Evolutionary conservation across 2,797 vertebrate species (phyloP), one percentile per base, ranked within the genome.

Genomic region (Karalla daura): DNA sequence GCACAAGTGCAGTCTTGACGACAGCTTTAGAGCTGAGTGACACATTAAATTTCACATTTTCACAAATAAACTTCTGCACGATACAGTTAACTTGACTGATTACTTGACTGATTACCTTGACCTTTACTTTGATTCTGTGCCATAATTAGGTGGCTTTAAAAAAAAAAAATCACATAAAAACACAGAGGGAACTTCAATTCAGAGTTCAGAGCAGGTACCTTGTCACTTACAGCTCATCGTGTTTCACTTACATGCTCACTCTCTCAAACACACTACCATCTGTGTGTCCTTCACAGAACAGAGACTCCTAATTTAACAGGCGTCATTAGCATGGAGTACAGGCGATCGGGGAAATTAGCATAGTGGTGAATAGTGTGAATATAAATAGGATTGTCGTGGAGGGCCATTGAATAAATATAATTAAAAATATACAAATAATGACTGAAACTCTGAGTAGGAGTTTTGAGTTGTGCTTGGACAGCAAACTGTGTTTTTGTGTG

Each of bases 241-340:
- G 14, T 54, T 46, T 47, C 7, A 52, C 28, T n/a, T 51, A 47
- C 25, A 53, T 63, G 20, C 24, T 8, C 21, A 24, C 24, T 25
- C 28, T 25, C 32, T 60, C 40, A 47, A 33, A 40, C 23, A 49
- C 46, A 13, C 23, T 69, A 28, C 4, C 39, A 74, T 47, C 54
- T 68, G 61, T 23, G 46, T 75, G 74, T 60, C 80, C 65, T 86
- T 76, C 77, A 83, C 72, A 72, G 59, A 78, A 69, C 45, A 78
- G 30, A 60, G 61, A 33, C 27, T 63, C 21, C 23, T 52, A 51
- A 64, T 65, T 55, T 61, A 77, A 51, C 41, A 36, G 10, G 32
- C 41, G 18, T 58, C 63, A 85, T 83, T 85, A 78, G 58, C 54
- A 71, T 58, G 45, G 11, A 75, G 32, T n/a, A 59, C 27, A 39